These are phyloP conservation scores for Toxonevra muliebris DNA, from an alignment of 2,888 invertebrate species.

Conservation along the genomic window DNA sequence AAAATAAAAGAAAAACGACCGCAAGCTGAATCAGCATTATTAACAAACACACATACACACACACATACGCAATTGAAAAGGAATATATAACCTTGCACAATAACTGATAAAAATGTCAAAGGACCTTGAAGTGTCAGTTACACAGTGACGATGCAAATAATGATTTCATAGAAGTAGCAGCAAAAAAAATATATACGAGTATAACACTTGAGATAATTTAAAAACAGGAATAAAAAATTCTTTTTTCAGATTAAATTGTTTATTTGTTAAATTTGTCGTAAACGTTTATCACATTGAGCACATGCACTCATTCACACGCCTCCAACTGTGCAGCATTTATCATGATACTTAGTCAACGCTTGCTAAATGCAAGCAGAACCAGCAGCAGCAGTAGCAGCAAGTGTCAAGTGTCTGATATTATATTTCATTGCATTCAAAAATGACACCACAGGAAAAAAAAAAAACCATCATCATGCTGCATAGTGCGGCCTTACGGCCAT, in stretches of 20 bases:
- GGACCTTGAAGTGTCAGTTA: too few relatives aligned
- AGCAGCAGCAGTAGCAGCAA: background rate
- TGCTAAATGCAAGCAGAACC: background rate
- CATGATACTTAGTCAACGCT: background rate
- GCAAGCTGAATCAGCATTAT: too few relatives aligned
- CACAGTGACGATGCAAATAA: conserved; percentile 11
- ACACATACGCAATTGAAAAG: background rate
- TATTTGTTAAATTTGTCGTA: conserved; percentile 15
- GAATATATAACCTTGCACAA: background rate
- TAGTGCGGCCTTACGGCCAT: too few relatives aligned
- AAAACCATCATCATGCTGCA: too few relatives aligned
- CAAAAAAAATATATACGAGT: conserved; percentile 2
- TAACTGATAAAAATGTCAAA: background rate
- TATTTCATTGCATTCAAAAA: background rate
- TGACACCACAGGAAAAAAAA: too few relatives aligned
- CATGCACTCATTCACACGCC: background rate
- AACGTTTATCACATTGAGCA: conserved; percentile 3
- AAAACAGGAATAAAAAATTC: background rate
- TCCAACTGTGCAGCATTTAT: background rate
- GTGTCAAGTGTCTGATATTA: conserved; percentile 6
- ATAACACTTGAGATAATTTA: background rate
- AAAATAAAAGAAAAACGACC: too few relatives aligned
- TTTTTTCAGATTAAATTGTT: conserved; percentile 11
- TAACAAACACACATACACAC: too few relatives aligned
- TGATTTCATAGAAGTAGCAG: conserved; percentile 11